Evolutionary conservation across 2,113 vertebrate species (phyloP).

Genomic region (Lycocorax pyrrhopterus): DNA sequence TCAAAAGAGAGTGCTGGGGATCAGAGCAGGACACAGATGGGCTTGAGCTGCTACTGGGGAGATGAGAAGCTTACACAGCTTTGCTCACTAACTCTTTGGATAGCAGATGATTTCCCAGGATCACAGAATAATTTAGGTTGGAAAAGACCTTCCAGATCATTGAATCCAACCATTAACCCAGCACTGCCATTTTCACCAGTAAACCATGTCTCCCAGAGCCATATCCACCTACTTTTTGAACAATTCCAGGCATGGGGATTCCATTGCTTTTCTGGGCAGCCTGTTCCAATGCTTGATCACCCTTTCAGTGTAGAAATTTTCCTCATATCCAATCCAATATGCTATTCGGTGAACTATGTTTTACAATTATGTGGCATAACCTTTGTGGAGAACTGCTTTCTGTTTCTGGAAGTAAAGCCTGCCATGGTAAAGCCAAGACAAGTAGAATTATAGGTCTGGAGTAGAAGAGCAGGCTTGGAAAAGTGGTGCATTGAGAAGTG

Average conservation of each 20-base stretch:
- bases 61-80: not conserved
- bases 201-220: not conserved
- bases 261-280: not conserved
- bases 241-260: not conserved
- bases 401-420: not conserved
- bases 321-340: not conserved
- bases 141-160: not conserved
- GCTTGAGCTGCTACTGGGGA: not conserved
- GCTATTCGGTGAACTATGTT: not conserved
- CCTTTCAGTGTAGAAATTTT: not conserved
- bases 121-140: not conserved
- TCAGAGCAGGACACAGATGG: not conserved
- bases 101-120: not conserved
- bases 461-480: not conserved
- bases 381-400: not conserved
- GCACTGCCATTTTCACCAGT: not conserved
- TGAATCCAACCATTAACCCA: not conserved
- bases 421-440: not conserved
- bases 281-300: not conserved
- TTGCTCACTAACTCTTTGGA: not conserved
- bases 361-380: not conserved
- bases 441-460: not conserved
- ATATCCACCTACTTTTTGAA: not conserved
- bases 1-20: not conserved
- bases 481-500: not conserved